Percentiles rank a stretch among this genome's conserved stretches.
Evolutionary conservation across 2,888 invertebrate genomes (phyloP).

Genomic region (Drosophila macrothrix): DNA sequence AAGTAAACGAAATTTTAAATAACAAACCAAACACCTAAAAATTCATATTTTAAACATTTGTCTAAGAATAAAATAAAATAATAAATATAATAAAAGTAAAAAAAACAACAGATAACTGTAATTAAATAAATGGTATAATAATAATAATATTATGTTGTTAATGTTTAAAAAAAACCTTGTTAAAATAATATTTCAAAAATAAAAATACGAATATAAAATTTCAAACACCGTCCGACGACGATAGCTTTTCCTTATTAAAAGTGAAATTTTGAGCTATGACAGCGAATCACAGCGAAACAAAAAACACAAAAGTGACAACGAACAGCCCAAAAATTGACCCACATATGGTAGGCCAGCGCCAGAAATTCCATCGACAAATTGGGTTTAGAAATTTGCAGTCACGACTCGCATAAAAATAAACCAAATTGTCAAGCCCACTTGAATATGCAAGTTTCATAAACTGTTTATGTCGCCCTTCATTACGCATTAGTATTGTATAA

Average conservation of each 20-base stretch:
- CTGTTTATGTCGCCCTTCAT: conserved; percentile 29
- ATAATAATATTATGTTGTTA: conserved; percentile 84
- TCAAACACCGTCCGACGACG: conserved; percentile 25
- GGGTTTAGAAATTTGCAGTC: conserved; percentile 72
- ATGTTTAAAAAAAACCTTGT: conserved; percentile 85
- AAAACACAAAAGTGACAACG: conserved; percentile 1
- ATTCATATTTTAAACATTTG: conserved; percentile 78
- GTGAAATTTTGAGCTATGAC: conserved; percentile 69
- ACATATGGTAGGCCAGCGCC: conserved; percentile 37
- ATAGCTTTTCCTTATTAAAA: conserved; percentile 55
- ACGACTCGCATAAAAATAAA: conserved; percentile 65
- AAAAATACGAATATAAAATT: conserved; percentile 80
- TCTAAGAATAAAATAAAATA: conserved; percentile 58
- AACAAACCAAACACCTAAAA: conserved; percentile 64
- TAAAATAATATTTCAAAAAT: conserved; percentile 84
- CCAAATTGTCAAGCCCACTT: conserved; percentile 51
- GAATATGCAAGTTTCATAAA: conserved; percentile 60
- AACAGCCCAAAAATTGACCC: conserved; percentile 56
- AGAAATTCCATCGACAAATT: conserved; percentile 75
- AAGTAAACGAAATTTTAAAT: conserved; percentile 62
- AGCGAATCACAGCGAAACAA: neutral
- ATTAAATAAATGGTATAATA: conserved; percentile 70
- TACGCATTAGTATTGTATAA: conserved; percentile 41
- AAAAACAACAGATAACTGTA: conserved; percentile 68
- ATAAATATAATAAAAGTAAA: conserved; percentile 59